Conservation (phyloP, 2,888 invertebrate genomes). For the Calameuta idolon region DNA sequence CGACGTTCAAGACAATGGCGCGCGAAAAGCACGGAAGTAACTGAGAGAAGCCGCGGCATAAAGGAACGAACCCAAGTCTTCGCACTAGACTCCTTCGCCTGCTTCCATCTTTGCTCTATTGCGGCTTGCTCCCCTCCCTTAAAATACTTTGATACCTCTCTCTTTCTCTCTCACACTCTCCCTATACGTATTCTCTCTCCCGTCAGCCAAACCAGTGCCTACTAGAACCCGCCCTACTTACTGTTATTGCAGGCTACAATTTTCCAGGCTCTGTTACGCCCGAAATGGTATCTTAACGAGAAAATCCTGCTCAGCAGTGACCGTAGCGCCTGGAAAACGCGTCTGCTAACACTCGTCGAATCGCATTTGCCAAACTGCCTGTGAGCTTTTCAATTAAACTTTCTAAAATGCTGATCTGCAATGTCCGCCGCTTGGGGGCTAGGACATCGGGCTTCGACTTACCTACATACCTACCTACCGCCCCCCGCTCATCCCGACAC, state of each 20-base stretch:
- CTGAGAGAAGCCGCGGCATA: constrained; percentile 30
- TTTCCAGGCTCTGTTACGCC: neutral
- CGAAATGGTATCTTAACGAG: neutral
- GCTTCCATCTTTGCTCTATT: neutral
- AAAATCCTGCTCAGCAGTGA: neutral
- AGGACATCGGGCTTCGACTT: neutral
- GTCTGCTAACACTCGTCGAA: neutral
- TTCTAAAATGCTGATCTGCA: neutral
- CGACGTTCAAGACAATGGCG: constrained; percentile 37
- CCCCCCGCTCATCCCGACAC: neutral
- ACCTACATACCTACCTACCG: neutral
- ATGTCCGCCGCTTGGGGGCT: neutral
- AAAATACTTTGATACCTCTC: constrained; percentile 3
- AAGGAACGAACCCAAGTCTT: constrained; percentile 33
- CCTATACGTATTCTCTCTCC: neutral
- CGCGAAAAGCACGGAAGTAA: constrained; percentile 17
- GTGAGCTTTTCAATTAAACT: neutral
- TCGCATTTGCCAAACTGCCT: neutral
- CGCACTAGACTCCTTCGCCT: neutral
- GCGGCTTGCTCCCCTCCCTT: neutral
- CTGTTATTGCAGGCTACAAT: neutral
- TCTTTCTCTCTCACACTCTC: neutral
- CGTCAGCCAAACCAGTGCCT: neutral
- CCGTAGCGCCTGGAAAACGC: neutral
- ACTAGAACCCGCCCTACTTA: neutral